These are phyloP conservation scores for Pygmarrhopalites habei DNA, from an alignment of 1,140 invertebrate species.

Conservation along the genomic window DNA sequence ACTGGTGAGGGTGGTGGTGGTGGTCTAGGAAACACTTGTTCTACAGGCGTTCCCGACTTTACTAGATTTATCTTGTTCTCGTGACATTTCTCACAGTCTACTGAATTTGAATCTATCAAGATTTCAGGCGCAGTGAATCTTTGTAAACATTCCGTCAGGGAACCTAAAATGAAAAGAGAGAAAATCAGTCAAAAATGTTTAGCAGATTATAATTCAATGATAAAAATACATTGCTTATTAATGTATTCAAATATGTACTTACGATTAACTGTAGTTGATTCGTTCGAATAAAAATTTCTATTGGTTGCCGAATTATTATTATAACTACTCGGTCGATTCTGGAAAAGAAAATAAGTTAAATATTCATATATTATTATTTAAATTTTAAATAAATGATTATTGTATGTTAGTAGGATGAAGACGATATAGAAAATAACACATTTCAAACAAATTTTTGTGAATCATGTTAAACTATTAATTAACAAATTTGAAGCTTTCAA, in stretches of 20 bases:
- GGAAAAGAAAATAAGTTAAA: too few species aligned
- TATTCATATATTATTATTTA: too few species aligned
- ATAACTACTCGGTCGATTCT: neutral
- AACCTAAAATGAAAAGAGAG: slow-evolving; percentile 21
- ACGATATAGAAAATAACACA: too few species aligned
- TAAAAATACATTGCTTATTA: neutral
- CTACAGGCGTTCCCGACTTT: slow-evolving; percentile 17
- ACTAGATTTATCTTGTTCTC: slow-evolving; percentile 29
- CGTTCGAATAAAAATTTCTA: neutral
- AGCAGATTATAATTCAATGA: neutral
- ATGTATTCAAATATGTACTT: neutral
- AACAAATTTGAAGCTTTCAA: too few species aligned
- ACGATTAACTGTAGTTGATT: slow-evolving; percentile 2
- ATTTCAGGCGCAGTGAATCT: slow-evolving; percentile 27
- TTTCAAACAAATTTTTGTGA: too few species aligned
- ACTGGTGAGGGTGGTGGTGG: neutral
- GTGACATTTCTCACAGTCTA: slow-evolving; percentile 37
- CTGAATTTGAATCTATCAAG: slow-evolving; percentile 28
- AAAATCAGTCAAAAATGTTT: neutral
- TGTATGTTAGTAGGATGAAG: too few species aligned
- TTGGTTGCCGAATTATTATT: slow-evolving; percentile 2
- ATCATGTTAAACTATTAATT: too few species aligned
- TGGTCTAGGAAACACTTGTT: slow-evolving; percentile 34
- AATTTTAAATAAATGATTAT: too few species aligned
- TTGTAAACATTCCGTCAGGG: slow-evolving; percentile 25